Base-by-base conservation (phyloP, 2,888 invertebrate species). In the Sepioteuthis lessoniana region DNA sequence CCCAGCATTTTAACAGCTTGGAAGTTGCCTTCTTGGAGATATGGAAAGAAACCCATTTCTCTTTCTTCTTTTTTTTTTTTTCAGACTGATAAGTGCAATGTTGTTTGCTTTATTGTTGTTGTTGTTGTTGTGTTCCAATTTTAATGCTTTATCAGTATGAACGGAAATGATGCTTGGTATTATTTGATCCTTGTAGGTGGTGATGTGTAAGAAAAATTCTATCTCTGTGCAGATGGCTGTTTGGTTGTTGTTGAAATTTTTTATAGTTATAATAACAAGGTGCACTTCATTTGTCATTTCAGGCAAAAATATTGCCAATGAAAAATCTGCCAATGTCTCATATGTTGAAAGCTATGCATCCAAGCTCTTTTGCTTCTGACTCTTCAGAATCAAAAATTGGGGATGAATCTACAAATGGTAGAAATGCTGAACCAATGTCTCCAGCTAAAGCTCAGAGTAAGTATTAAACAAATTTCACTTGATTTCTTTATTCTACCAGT, bases 371-470 rank as follows among this genome's bases (percentile, higher is more conserved):
- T 31, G 16, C n/a, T 31, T 50, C 50, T 16, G 93, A 47, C 8
- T 8, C 25, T 55, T 37, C 55, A 35, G 55, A 55, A 28, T 50
- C 35, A 19, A 47, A 55, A 55, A 37, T 55, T 47, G 93, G 50
- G 21, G 93, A 93, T 16, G 93, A 93, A n/a, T 93, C 55, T 93
- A 50, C 93, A 19, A 50, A 93, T 93, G 93, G 93, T 35, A 93
- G 55, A 21, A 93, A 50, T 25, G 25, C 50, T 19, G 93, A 93
- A 35, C 93, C 93, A 93, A 46, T 55, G 38, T 93, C 93, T 16
- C 93, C 93, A 37, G 19, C 93, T 2, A 93, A 93, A 47, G 50
- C 55, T n/a, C 93, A 93, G 10, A n/a, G 93, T 93, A 37, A 50
- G 93, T 47, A 25, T 37, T 93, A 28, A 93, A 93, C 7, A 91